These are phyloP conservation scores for Alviniconcha marisindica DNA, from an alignment of 1,140 invertebrate species.

Conservation along the genomic window DNA sequence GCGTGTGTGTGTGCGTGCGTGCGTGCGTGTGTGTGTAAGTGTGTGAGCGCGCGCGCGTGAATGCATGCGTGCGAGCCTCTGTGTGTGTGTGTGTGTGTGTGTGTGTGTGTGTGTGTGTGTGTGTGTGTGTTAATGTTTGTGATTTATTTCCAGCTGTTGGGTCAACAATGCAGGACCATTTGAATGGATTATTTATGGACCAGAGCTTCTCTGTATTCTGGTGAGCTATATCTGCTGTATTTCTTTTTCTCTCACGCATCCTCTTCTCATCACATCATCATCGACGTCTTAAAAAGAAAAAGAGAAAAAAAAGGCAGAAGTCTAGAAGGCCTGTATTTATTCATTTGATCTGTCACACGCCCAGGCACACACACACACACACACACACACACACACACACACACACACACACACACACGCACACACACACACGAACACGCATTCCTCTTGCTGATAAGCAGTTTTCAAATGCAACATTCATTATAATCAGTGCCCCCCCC, in stretches of 20 bases:
- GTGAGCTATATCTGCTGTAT: slow-evolving; percentile 7
- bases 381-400: no score
- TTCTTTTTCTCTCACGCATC: background rate
- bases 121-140: background rate
- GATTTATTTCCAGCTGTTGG: slow-evolving; percentile 23
- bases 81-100: background rate
- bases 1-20: background rate
- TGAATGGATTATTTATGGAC: slow-evolving; percentile 19
- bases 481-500: background rate
- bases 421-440: no score
- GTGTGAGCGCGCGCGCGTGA: background rate
- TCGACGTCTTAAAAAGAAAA: background rate
- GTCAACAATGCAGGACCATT: background rate
- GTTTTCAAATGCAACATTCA: no score
- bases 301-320: no score
- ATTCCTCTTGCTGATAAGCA: no score
- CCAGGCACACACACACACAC: no score
- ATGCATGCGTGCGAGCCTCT: background rate
- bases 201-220: slow-evolving; percentile 16
- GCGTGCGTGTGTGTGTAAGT: background rate
- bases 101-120: background rate
- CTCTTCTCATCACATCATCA: background rate
- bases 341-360: no score
- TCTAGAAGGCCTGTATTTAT: no score
- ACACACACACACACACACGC: no score